These are phyloP conservation scores for Mesitornis unicolor DNA, from an alignment of 2,113 vertebrate species.

Conservation along the genomic window DNA sequence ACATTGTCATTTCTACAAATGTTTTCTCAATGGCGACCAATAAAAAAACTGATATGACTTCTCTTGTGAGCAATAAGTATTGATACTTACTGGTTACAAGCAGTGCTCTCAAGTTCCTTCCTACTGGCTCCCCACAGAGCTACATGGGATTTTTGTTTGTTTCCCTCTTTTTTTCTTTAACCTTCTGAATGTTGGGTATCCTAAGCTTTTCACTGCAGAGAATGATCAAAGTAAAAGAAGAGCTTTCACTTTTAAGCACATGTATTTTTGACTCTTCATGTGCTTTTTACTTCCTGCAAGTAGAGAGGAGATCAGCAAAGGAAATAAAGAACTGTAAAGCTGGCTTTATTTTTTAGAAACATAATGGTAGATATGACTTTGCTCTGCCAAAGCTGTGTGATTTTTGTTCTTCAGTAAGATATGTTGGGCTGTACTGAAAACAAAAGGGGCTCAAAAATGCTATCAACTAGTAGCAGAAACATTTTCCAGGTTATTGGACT, in stretches of 20 bases:
- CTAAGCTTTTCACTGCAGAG: neutral
- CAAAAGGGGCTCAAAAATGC: neutral
- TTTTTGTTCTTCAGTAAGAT: neutral
- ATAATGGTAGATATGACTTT: neutral
- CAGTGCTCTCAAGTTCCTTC: neutral
- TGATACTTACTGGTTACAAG: neutral
- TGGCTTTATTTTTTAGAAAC: neutral
- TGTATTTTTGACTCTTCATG: neutral
- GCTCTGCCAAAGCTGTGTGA: neutral
- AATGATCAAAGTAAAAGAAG: neutral
- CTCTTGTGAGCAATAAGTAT: neutral
- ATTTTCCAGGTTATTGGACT: neutral
- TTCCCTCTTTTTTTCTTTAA: neutral
- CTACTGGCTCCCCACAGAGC: neutral
- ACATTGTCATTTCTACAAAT: neutral
- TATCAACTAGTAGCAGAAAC: neutral
- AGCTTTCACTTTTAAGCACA: neutral
- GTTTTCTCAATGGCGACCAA: neutral
- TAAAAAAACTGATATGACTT: neutral
- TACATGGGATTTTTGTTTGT: neutral
- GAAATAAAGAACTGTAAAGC: neutral
- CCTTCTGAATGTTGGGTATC: neutral
- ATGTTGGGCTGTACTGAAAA: neutral
- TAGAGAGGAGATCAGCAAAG: neutral
- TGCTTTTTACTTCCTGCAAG: neutral